Conservation (phyloP, 2,888 invertebrate species). For the Prenolepis imparis region DNA sequence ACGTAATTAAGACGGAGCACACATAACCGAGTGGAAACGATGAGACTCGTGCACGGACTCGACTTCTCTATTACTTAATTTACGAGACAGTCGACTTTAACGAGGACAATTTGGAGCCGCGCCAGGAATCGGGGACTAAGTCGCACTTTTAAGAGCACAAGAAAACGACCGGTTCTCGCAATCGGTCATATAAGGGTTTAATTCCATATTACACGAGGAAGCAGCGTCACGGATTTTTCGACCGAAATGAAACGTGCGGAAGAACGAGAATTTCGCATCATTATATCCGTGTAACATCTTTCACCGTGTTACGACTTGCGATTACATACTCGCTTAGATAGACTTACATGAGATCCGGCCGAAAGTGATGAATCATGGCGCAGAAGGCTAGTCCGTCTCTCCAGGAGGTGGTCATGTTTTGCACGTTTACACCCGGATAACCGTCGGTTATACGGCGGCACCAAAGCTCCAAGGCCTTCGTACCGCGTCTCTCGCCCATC, state of each 20-base stretch:
- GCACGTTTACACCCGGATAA: slow-evolving; percentile 95
- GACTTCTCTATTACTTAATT: slow-evolving; percentile 27
- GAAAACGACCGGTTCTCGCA: background rate
- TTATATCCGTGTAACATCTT: slow-evolving; percentile 29
- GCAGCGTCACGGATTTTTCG: background rate
- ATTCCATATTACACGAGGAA: background rate
- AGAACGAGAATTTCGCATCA: background rate
- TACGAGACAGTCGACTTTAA: slow-evolving; percentile 42
- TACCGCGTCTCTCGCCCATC: slow-evolving; percentile 95
- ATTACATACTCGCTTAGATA: slow-evolving; percentile 31
- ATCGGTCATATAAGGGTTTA: background rate
- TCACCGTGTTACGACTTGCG: slow-evolving; percentile 14
- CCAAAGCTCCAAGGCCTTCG: slow-evolving; percentile 97
- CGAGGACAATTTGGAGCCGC: slow-evolving; percentile 43
- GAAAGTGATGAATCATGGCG: slow-evolving; percentile 97
- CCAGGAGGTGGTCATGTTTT: slow-evolving; percentile 98
- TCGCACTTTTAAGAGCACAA: slow-evolving; percentile 33
- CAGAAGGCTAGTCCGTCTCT: slow-evolving; percentile 98
- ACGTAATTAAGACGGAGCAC: slow-evolving; percentile 11
- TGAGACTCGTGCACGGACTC: background rate
- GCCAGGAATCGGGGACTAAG: slow-evolving; percentile 52
- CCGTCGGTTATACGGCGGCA: slow-evolving; percentile 95
- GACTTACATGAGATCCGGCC: slow-evolving; percentile 98
- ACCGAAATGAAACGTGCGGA: background rate
- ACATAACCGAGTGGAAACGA: background rate